Conservation (phyloP, 2,797 vertebrate genomes). For the Etheostoma perlongum region DNA sequence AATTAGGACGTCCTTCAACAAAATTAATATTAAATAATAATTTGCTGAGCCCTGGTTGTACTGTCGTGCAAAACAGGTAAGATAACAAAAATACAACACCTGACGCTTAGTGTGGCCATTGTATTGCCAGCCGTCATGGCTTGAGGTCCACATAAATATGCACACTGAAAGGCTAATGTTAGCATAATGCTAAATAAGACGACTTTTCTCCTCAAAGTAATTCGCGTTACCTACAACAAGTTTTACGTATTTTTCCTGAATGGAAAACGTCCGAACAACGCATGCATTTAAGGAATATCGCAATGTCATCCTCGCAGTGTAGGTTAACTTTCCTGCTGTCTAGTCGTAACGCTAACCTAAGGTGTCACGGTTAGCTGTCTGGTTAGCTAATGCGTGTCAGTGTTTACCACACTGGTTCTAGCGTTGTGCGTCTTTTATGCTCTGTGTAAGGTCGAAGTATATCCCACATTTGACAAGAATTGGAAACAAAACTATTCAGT, state of each 20-base stretch:
- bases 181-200: constrained; percentile 50
- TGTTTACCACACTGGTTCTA: constrained; percentile 5
- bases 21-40: constrained; percentile 76
- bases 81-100: neutral
- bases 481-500: accelerated
- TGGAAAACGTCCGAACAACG: neutral
- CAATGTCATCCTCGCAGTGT: no score
- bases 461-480: neutral
- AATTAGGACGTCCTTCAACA: constrained; percentile 87
- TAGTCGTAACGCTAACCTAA: neutral
- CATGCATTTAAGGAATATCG: accelerated
- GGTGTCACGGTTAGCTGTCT: neutral
- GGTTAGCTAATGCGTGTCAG: constrained; percentile 16
- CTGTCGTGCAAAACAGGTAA: constrained; percentile 83
- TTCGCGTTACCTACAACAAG: neutral
- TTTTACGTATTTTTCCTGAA: neutral
- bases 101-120: accelerated
- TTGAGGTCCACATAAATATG: neutral
- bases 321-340: neutral
- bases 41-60: constrained; percentile 70
- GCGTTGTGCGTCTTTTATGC: neutral
- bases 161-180: constrained; percentile 36
- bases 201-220: neutral
- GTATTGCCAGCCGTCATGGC: accelerated
- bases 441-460: neutral